Evolutionary conservation across 2,113 vertebrate species (phyloP).

Genomic region (Psophia crepitans): DNA sequence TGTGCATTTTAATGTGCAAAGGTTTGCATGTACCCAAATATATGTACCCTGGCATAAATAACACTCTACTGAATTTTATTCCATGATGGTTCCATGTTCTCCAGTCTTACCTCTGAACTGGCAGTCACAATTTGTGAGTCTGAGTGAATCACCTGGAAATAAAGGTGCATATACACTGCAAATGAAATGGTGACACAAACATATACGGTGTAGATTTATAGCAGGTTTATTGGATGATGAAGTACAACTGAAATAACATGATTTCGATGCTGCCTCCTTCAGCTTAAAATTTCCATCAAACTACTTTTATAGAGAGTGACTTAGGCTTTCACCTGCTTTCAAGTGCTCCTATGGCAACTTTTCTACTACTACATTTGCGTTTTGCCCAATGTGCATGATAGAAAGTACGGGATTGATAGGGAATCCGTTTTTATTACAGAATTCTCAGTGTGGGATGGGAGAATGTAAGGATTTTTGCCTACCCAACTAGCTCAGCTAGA

Average conservation of each 20-base stretch:
- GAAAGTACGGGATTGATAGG: background rate
- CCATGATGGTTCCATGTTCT: constrained; percentile 18
- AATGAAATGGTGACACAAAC: constrained; percentile 28
- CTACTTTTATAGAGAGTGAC: background rate
- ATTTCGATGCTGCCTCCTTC: background rate
- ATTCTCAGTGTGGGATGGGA: background rate
- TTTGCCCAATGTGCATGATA: background rate
- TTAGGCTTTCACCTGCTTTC: constrained; percentile 7
- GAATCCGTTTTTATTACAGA: background rate
- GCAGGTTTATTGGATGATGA: constrained; percentile 42
- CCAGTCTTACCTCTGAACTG: constrained; percentile 2
- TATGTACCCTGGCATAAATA: constrained; percentile 47
- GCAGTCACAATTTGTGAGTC: constrained; percentile 16
- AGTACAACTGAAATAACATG: constrained; percentile 36
- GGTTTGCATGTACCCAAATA: constrained; percentile 1
- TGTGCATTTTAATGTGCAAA: background rate
- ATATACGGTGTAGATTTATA: constrained; percentile 4
- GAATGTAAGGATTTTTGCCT: background rate
- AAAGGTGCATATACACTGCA: constrained; percentile 6
- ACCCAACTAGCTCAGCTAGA: background rate
- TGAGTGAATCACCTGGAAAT: constrained; percentile 53
- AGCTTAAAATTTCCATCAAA: constrained; percentile 38
- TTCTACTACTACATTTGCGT: background rate
- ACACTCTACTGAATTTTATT: constrained; percentile 18
- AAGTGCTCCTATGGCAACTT: background rate